Base-by-base conservation (phyloP, 2,797 vertebrate species). In the Chanos chanos region DNA sequence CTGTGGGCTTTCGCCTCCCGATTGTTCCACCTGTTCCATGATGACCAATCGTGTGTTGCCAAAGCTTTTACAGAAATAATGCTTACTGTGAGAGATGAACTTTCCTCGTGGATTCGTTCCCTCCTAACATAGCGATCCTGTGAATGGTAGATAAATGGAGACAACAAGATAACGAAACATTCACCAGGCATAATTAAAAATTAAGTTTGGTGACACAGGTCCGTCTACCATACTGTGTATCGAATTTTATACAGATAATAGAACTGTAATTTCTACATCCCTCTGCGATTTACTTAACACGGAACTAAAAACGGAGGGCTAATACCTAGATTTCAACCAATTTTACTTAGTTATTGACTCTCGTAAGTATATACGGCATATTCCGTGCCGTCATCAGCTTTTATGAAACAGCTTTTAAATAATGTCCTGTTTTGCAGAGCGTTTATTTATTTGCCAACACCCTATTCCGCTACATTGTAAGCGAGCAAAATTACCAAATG, bases 1-100 rank as follows among this genome's bases (percentile, higher is more conserved):
- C 41, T 76, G 81, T 33, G 94, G 87, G 61, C 92, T 92, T 28
- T 92, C 89, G 7, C 84, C 84, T 69, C 87, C 88, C 3, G 78
- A 72, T 2, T 86, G 91, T 57, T 81, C 86, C 67, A 92, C 86
- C 28, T 83, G 83, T 31, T 85, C 81, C 89, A 92, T 89, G 25
- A 43, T n/a, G 19, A 19, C 50, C 19, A 27, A 40, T 22, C 16
- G 10, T 50, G 5, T 19, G 19, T 52, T 39, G 61, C 7, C 5
- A 45, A 45, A 28, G 52, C 19, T 44, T 50, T 34, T 39, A 33
- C n/a, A 27, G 22, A 21, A 34, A 25, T 13, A n/a, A n/a, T 51
- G n/a, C 30, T 45, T 39, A 25, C 43, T 51, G 25, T 4, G 25
- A 54, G 16, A 41, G 39, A 55, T 13, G 22, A 33, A 66, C 31